phyloP scores from a whole-genome alignment of 30 jellyfish, hydroid and myxozoan species.

The Hydractinia echinata region DNA sequence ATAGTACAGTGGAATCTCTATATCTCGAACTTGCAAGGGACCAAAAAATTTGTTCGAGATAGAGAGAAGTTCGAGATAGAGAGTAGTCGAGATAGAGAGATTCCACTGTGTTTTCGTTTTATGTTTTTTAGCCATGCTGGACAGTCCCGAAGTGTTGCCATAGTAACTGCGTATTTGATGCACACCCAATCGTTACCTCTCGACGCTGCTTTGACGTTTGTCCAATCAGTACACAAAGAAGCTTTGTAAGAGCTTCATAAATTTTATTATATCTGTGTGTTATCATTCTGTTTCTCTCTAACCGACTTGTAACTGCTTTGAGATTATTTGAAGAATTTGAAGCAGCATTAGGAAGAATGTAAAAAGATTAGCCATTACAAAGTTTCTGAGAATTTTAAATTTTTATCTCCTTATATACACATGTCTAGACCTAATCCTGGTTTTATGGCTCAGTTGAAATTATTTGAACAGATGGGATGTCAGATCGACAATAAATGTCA shows the following conservation, averaged over 20 bases:
- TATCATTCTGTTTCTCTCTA: background rate
- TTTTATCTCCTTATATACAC: too few species aligned
- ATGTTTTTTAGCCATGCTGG: slow-evolving; percentile 50
- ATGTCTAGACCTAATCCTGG: slow-evolving; percentile 1
- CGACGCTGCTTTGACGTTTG: slow-evolving; percentile 30
- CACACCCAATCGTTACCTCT: slow-evolving; percentile 17
- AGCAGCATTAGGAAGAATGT: background rate
- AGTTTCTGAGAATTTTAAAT: background rate
- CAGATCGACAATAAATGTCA: background rate
- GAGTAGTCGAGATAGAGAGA: too few species aligned
- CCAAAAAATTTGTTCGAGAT: too few species aligned
- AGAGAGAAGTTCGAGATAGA: too few species aligned
- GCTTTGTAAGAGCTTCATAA: slow-evolving; percentile 17
- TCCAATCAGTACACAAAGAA: slow-evolving; percentile 31
- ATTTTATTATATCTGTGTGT: background rate
- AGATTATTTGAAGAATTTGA: background rate
- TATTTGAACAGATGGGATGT: background rate
- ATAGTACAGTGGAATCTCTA: too few species aligned
- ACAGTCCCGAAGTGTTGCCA: slow-evolving; percentile 55
- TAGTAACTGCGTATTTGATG: slow-evolving; percentile 43
- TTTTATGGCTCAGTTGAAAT: background rate
- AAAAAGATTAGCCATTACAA: background rate
- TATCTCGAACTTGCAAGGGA: too few species aligned
- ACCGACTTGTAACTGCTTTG: background rate
- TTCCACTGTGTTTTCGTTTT: too few species aligned